Base-by-base conservation (phyloP, 2,888 invertebrate species). In the Pseudococcus longispinus region DNA sequence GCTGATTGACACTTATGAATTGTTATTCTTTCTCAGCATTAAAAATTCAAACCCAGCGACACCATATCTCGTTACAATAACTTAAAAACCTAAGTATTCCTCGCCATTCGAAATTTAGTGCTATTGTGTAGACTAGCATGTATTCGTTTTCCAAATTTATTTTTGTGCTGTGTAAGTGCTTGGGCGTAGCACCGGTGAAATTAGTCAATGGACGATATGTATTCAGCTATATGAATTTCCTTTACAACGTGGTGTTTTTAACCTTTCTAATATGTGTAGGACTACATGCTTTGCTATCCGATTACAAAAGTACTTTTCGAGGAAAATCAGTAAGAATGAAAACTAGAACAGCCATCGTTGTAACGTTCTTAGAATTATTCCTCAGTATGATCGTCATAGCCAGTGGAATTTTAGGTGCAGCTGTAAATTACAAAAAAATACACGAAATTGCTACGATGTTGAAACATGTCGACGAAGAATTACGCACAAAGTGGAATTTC, bases 301-400 rank as follows among this genome's bases (percentile, higher is more conserved):
- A 87, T 42, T 87, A 87, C 29, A 37, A 60, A 86, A 85, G 65
- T 44, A 85, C 87, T 6, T 86, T 87, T 42, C 60, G 65, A 20
- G 85, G 87, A n/a, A 87, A 87, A 42, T 88, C 88, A 51, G 32
- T 88, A 9, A 88, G 88, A 42, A 88, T 88, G 87, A 87, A 87
- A 83, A 88, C 87, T 44, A 88, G 85, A n/a, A 87, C 88, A 2
- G 87, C 87, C 26, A 85, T 87, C 18, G 60, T 88, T 5, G 88
- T 88, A 9, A 88, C 88, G 18, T 44, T 85, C 46, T n/a, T 88
- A 26, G 88, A 88, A 60, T 29, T 88, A 23, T 55, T 83, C 23
- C 77, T 88, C 18, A 55, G 51, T 44, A 87, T 85, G 37, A 42
- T 83, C 18, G 87, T 85, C 29, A 74, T 88, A 29, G 37, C 80